phyloP scores from a whole-genome alignment of 2,113 vertebrate genomes.

The Prietella phreatophila region DNA sequence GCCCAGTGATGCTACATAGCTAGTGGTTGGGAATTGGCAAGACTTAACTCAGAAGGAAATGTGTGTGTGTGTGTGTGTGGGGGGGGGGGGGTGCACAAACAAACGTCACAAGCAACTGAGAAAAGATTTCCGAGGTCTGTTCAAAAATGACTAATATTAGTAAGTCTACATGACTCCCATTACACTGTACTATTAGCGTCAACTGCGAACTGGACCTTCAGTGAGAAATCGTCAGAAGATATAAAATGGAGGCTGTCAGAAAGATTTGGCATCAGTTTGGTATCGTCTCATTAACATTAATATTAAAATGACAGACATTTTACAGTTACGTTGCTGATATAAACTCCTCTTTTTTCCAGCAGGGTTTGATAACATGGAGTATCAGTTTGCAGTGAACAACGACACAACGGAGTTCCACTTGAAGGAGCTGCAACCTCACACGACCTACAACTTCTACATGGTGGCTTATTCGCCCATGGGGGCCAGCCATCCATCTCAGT shows the following conservation, averaged over 20 bases:
- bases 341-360: slow-evolving; percentile 13
- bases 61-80: too few species aligned
- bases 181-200: too few species aligned
- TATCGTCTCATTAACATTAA: neutral
- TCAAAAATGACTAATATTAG: too few species aligned
- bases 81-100: too few species aligned
- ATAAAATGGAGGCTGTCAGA: neutral
- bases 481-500: slow-evolving; percentile 84
- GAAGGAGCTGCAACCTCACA: slow-evolving; percentile 90
- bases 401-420: slow-evolving; percentile 92
- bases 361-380: slow-evolving; percentile 86
- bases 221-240: neutral
- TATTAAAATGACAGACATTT: neutral
- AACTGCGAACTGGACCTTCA: neutral
- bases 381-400: slow-evolving; percentile 96
- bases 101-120: too few species aligned
- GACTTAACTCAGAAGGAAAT: too few species aligned
- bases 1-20: too few species aligned
- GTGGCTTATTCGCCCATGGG: slow-evolving; percentile 94
- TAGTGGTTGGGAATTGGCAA: too few species aligned
- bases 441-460: slow-evolving; percentile 90
- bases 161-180: too few species aligned
- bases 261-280: neutral
- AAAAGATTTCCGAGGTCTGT: too few species aligned
- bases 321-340: neutral